phyloP scores from a whole-genome alignment of 2,797 vertebrate species.

The Setipinna tenuifilis region DNA sequence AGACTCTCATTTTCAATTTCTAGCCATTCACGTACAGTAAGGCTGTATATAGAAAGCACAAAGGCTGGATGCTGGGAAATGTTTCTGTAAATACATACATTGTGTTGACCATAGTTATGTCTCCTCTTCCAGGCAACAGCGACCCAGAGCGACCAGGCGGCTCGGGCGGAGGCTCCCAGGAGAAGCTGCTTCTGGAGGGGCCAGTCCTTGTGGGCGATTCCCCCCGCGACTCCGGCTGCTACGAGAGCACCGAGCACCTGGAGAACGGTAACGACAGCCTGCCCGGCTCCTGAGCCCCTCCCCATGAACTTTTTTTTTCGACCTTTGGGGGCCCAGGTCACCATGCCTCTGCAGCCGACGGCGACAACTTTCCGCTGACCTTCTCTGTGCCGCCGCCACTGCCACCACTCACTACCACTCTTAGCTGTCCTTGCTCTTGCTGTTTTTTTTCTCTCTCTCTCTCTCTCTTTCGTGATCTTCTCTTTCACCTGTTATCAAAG shows the following conservation, averaged over 20 bases:
- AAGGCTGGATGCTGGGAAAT: not conserved
- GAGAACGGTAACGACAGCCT: constrained; percentile 90
- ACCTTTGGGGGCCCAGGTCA: constrained; percentile 62
- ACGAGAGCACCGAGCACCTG: constrained; percentile 96
- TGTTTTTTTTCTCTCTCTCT: constrained; percentile 41
- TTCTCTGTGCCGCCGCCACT: constrained; percentile 4
- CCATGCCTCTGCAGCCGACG: constrained; percentile 61
- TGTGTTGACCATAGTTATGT: not conserved
- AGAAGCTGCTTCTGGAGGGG: constrained; percentile 91
- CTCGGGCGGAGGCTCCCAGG: constrained; percentile 88
- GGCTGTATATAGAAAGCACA: not conserved
- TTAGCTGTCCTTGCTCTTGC: constrained; percentile 41
- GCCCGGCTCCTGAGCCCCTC: constrained; percentile 43
- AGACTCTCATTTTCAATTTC: not conserved
- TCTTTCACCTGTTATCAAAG: constrained; percentile 35
- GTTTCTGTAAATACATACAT: not conserved
- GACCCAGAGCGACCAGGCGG: constrained; percentile 78
- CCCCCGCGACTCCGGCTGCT: constrained; percentile 97
- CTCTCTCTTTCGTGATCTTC: constrained; percentile 23
- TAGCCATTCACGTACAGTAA: not conserved
- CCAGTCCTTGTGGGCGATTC: constrained; percentile 86
- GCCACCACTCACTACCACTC: not conserved
- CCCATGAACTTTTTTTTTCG: constrained; percentile 37
- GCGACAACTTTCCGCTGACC: constrained; percentile 31
- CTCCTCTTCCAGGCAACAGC: constrained; percentile 86